These are phyloP conservation scores for Papilio protenor DNA, from an alignment of 2,888 invertebrate genomes.

Conservation along the genomic window DNA sequence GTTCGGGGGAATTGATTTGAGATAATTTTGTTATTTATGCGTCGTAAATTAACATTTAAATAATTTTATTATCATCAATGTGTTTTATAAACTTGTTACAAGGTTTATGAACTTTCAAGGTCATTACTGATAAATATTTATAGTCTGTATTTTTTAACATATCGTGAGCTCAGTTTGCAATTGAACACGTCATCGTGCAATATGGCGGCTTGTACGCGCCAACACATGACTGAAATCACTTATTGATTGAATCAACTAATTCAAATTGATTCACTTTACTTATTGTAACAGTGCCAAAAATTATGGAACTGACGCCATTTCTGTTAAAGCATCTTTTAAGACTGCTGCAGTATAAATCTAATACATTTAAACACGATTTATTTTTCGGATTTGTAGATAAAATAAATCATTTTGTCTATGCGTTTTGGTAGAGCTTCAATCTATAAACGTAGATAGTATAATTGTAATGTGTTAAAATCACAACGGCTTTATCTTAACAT, in stretches of 20 bases:
- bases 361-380: neutral
- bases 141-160: constrained; percentile 10
- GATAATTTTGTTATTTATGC: neutral
- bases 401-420: neutral
- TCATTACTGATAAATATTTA: neutral
- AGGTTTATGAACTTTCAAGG: constrained; percentile 13
- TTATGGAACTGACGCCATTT: neutral
- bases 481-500: constrained; percentile 25
- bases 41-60: neutral
- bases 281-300: neutral
- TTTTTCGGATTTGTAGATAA: too few relatives aligned
- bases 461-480: too few relatives aligned
- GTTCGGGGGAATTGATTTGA: neutral
- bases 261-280: neutral
- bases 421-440: neutral
- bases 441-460: neutral
- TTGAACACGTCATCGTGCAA: neutral
- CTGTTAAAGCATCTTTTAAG: neutral
- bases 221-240: neutral
- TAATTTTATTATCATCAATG: neutral
- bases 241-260: neutral
- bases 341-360: neutral
- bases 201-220: constrained; percentile 5
- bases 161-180: neutral
- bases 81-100: neutral